Base-by-base conservation (phyloP, 1,140 invertebrate species). In the Dryas iulia region DNA sequence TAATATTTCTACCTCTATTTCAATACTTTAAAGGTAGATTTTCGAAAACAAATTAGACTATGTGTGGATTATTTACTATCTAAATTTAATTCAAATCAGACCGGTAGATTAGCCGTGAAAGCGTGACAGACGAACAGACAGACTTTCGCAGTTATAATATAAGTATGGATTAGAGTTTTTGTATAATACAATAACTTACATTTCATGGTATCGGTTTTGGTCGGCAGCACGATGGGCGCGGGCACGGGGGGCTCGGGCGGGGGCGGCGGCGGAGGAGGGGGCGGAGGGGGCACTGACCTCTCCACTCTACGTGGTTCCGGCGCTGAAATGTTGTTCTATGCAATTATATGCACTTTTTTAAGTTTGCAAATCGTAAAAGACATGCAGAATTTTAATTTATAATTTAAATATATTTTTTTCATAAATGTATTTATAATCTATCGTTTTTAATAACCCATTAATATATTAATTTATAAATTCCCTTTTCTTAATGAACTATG, bases 151-250 rank as follows among this genome's bases (percentile, higher is more conserved):
- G n/a, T n/a, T n/a, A n/a, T n/a, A n/a, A n/a, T n/a, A n/a, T n/a
- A n/a, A n/a, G n/a, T n/a, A n/a, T n/a, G n/a, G n/a, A n/a, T n/a
- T n/a, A n/a, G n/a, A n/a, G n/a, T n/a, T n/a, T n/a, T n/a, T n/a
- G n/a, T n/a, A n/a, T n/a, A n/a, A n/a, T n/a, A n/a, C 21, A 5
- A n/a, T 47, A 14, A 73, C 83, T 82, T 74, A 89, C 87, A 89
- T 53, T 87, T 89, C 62, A 89, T 79, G 58, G 87, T 89, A 65
- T 86, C 86, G 3, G 82, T 82, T 53, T 81, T 80, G 59, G 47
- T 0, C 61, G 81, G 72, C n/a, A 31, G 6, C 26, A 60, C 11
- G 58, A 71, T 10, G 56, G 78, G 81, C 3, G 76, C 73, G 7
- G 78, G 81, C 3, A 74, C 73, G 7, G 81, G 77, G 0, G 77